phyloP scores from a whole-genome alignment of 2,888 invertebrate genomes.

The Xylophagus ater region DNA sequence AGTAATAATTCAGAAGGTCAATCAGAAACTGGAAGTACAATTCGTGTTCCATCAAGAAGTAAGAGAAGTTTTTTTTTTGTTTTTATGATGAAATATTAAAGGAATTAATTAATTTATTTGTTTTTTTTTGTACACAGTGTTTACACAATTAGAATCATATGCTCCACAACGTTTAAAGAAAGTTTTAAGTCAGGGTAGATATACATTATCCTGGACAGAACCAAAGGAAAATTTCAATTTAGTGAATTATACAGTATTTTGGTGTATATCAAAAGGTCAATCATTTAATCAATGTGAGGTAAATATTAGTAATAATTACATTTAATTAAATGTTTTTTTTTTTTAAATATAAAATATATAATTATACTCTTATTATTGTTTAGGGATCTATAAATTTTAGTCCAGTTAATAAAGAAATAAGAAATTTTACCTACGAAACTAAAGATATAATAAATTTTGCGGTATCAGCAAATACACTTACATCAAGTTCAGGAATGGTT shows the following conservation, averaged over 20 bases:
- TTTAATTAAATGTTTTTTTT: no score
- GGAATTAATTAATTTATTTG: no score
- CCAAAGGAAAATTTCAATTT: constrained; percentile 37
- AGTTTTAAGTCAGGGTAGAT: constrained; percentile 58
- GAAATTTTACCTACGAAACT: constrained; percentile 36
- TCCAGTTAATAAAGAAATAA: constrained; percentile 35
- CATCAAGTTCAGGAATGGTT: constrained; percentile 68
- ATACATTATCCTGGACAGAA: constrained; percentile 63
- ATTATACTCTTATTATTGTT: no score
- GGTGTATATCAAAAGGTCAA: constrained; percentile 53
- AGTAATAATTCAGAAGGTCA: constrained; percentile 50
- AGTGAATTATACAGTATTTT: constrained; percentile 68
- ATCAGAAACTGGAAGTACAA: constrained; percentile 45
- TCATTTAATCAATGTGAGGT: constrained; percentile 49
- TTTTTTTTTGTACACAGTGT: no score
- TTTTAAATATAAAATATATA: no score
- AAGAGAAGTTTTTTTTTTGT: no score
- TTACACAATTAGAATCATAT: no score
- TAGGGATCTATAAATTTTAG: constrained; percentile 53
- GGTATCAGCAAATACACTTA: constrained; percentile 61
- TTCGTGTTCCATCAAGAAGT: constrained; percentile 45
- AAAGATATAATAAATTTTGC: constrained; percentile 55
- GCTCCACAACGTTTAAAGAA: constrained; percentile 56
- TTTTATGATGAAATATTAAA: no score
- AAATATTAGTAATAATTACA: no score